Conservation (phyloP, 2,888 invertebrate genomes). For the Craniophora ligustri region DNA sequence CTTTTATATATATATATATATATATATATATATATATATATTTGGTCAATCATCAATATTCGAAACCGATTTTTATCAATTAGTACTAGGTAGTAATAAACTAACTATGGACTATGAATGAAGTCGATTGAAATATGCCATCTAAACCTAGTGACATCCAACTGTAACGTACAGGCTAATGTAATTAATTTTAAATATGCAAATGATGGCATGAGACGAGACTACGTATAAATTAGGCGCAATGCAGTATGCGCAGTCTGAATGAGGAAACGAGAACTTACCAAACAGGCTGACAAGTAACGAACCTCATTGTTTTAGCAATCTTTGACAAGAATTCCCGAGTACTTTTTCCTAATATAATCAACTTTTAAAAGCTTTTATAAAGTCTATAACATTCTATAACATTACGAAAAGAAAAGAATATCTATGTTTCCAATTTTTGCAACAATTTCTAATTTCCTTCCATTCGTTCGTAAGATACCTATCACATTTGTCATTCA, state of each 20-base stretch:
- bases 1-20: too few species aligned
- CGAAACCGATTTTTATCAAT: too few species aligned
- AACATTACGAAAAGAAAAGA: background rate
- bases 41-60: too few species aligned
- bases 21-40: too few species aligned
- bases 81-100: too few species aligned
- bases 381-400: background rate
- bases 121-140: too few species aligned
- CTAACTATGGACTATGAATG: too few species aligned
- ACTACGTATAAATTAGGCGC: conserved; percentile 24
- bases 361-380: background rate
- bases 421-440: background rate
- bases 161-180: too few species aligned
- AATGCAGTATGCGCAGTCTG: conserved; percentile 40
- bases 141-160: too few species aligned
- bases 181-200: background rate
- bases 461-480: conserved; percentile 6
- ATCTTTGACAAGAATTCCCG: background rate
- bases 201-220: background rate
- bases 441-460: conserved; percentile 2
- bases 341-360: background rate
- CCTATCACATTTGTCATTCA: conserved; percentile 22
- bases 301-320: conserved; percentile 2
- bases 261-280: background rate
- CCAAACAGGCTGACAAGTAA: conserved; percentile 14